Conservation (phyloP, 2,888 invertebrate genomes). For the Seira ritae region DNA sequence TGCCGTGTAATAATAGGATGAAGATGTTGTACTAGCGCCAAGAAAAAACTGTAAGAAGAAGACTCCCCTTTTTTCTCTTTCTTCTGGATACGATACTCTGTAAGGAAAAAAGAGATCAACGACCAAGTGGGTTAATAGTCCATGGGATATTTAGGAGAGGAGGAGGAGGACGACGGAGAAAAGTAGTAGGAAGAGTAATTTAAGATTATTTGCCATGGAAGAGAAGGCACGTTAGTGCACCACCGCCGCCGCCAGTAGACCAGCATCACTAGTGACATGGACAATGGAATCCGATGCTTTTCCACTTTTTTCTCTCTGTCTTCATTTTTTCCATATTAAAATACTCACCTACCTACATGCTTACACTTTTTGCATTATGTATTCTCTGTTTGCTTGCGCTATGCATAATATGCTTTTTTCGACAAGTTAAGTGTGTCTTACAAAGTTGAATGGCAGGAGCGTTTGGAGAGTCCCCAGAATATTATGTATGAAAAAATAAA, state of each 20-base stretch:
- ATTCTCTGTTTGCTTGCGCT: too few species aligned
- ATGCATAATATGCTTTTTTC: constrained; percentile 10
- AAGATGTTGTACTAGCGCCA: constrained; percentile 46
- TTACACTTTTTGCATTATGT: too few species aligned
- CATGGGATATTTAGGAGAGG: constrained; percentile 44
- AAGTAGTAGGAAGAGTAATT: constrained; percentile 47
- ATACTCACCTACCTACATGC: too few species aligned
- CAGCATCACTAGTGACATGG: too few species aligned
- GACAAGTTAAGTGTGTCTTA: constrained; percentile 31
- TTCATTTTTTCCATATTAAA: too few species aligned
- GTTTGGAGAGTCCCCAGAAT: neutral
- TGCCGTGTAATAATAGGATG: constrained; percentile 41
- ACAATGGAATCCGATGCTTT: too few species aligned
- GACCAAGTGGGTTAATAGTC: constrained; percentile 49
- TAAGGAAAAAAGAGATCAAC: constrained; percentile 41
- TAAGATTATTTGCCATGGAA: constrained; percentile 51
- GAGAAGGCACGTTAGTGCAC: constrained; percentile 50
- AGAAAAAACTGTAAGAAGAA: constrained; percentile 12
- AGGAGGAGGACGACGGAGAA: constrained; percentile 37
- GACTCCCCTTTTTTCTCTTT: neutral
- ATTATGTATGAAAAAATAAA: too few species aligned
- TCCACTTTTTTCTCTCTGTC: too few species aligned
- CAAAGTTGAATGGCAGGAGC: neutral
- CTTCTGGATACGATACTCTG: too few species aligned
- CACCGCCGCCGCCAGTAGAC: neutral